Conservation (phyloP, 2,888 invertebrate species). For the Agrochola lychnidis region DNA sequence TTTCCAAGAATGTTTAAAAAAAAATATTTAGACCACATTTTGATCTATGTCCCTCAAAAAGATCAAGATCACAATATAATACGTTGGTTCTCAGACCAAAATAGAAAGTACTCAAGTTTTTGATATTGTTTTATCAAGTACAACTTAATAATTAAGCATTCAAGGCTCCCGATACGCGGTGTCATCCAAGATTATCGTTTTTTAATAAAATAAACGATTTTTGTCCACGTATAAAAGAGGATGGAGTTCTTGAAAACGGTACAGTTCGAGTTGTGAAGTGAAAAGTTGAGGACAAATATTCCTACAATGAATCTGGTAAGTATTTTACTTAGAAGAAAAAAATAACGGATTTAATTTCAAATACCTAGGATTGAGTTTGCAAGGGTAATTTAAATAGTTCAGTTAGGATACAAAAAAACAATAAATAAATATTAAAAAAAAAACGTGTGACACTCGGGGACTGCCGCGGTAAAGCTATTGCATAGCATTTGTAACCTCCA, state of each 20-base stretch:
- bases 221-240: slow-evolving; percentile 78
- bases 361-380: background rate
- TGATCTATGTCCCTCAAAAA: slow-evolving; percentile 17
- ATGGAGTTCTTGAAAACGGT: slow-evolving; percentile 55
- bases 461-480: no score
- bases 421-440: no score
- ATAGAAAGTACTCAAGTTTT: slow-evolving; percentile 65
- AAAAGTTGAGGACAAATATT: slow-evolving; percentile 48
- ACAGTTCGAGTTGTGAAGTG: slow-evolving; percentile 74
- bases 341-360: background rate
- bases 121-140: slow-evolving; percentile 61
- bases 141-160: slow-evolving; percentile 67
- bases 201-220: slow-evolving; percentile 69
- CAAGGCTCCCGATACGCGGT: slow-evolving; percentile 75
- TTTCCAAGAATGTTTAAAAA: no score
- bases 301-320: slow-evolving; percentile 79
- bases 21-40: background rate
- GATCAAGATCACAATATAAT: slow-evolving; percentile 24
- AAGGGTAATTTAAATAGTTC: background rate
- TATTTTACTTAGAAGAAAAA: background rate
- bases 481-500: no score
- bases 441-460: no score
- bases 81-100: slow-evolving; percentile 23
- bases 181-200: slow-evolving; percentile 72
- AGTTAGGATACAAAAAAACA: background rate